phyloP scores from a whole-genome alignment of 2,113 vertebrate species.

The Saguinus imperator region DNA sequence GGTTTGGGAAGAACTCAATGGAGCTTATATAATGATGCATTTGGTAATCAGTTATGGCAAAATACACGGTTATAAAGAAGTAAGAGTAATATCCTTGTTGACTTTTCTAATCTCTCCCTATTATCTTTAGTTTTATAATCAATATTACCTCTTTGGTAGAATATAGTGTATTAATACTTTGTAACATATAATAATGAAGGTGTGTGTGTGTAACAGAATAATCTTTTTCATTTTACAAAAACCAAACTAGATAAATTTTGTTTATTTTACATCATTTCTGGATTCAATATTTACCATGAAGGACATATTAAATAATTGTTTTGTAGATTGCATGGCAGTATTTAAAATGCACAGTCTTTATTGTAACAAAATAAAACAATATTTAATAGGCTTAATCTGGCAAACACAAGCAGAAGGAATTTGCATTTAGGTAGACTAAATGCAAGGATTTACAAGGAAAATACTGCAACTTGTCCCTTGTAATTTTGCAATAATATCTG shows the following conservation, averaged over 20 bases:
- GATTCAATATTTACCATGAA: neutral
- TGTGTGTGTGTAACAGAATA: neutral
- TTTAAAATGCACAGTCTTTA: neutral
- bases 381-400: neutral
- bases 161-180: neutral
- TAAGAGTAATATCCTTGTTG: neutral
- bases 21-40: neutral
- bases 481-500: neutral
- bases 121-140: neutral
- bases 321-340: neutral
- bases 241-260: neutral
- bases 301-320: neutral
- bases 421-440: neutral
- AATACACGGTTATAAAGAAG: neutral
- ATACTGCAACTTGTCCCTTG: neutral
- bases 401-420: neutral
- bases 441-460: neutral
- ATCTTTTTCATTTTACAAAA: neutral
- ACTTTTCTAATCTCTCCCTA: neutral
- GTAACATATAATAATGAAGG: neutral
- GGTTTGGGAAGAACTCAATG: neutral
- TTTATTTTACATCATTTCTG: neutral
- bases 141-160: neutral
- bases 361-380: neutral
- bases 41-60: neutral